Evolutionary conservation across 2,888 invertebrate species (phyloP).

Genomic region (Acronicta psi): DNA sequence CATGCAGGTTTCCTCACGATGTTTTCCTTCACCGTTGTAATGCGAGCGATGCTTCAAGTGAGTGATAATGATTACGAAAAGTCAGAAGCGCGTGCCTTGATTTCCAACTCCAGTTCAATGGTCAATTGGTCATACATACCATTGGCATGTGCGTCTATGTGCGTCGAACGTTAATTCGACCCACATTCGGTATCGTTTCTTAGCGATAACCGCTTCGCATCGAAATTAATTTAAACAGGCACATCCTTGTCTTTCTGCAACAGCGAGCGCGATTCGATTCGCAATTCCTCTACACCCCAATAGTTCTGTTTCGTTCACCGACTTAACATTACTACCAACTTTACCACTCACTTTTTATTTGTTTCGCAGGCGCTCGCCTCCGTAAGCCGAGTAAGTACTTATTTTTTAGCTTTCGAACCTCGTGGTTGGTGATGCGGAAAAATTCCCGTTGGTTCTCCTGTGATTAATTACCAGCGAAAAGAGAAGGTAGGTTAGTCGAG

Average conservation of each 20-base stretch:
- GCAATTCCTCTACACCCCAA: constrained; percentile 80
- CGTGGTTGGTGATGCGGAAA: constrained; percentile 54
- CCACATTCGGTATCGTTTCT: constrained; percentile 61
- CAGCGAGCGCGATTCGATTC: constrained; percentile 80
- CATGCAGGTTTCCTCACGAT: no score
- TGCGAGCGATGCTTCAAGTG: no score
- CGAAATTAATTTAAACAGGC: constrained; percentile 82
- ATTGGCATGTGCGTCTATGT: no score
- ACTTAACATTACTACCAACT: constrained; percentile 80
- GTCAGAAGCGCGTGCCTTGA: no score
- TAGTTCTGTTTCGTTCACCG: constrained; percentile 77
- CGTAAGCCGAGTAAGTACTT: constrained; percentile 60
- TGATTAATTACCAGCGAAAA: constrained; percentile 69
- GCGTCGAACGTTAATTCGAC: constrained; percentile 40
- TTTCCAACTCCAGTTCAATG: no score
- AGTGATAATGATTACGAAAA: no score
- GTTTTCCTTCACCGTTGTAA: no score
- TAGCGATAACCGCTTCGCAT: constrained; percentile 61
- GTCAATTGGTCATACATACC: no score
- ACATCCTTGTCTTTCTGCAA: constrained; percentile 83
- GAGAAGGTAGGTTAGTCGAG: no score
- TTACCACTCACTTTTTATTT: constrained; percentile 72
- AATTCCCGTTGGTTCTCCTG: constrained; percentile 34
- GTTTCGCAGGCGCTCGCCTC: constrained; percentile 62
- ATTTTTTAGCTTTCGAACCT: constrained; percentile 62